These are phyloP conservation scores for Catharus bicknelli DNA, from an alignment of 2,113 vertebrate genomes.

Conservation along the genomic window DNA sequence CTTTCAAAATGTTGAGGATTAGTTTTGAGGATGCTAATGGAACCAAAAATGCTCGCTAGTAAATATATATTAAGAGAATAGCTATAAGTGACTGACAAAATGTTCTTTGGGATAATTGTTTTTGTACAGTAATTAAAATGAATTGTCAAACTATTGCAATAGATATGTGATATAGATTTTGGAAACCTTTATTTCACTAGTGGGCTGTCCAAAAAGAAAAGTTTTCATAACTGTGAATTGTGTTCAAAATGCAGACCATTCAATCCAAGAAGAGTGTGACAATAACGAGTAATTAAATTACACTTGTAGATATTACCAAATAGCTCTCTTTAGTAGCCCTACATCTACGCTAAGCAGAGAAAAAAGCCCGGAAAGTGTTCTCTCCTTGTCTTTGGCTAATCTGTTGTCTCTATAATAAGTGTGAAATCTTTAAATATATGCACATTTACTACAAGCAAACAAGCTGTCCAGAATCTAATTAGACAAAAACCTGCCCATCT, in stretches of 20 bases:
- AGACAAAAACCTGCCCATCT: conserved; percentile 84
- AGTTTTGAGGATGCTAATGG: background rate
- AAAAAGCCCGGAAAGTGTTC: accelerated
- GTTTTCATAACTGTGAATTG: background rate
- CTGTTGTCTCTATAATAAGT: conserved; percentile 72
- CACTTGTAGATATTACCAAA: conserved; percentile 20
- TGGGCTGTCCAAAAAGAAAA: background rate
- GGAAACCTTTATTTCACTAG: background rate
- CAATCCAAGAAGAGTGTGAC: background rate
- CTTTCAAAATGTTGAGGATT: background rate
- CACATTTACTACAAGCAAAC: conserved; percentile 71
- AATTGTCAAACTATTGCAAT: background rate
- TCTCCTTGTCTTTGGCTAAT: conserved; percentile 56
- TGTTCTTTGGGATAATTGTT: background rate
- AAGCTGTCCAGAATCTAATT: conserved; percentile 80
- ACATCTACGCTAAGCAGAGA: background rate
- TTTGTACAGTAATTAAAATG: background rate
- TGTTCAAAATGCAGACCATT: background rate
- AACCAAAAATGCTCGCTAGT: background rate
- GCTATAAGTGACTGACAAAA: background rate
- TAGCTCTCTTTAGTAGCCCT: background rate
- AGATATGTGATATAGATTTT: background rate
- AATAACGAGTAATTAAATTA: conserved; percentile 35
- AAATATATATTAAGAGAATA: background rate
- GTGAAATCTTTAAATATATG: conserved; percentile 78